Conservation (phyloP, 1,140 invertebrate genomes). For the Mactra quadrangularis region DNA sequence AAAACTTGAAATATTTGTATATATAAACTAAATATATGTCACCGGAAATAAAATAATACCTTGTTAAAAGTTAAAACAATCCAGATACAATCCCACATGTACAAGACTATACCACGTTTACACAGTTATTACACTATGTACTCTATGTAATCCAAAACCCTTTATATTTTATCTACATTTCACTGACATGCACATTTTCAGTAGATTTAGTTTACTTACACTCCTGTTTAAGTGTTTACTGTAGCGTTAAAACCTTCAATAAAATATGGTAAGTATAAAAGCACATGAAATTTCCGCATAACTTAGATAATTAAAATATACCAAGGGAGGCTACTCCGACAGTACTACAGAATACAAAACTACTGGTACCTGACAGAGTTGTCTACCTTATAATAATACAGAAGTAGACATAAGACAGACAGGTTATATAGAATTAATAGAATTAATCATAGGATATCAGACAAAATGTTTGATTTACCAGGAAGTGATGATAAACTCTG, state of each 20-base stretch:
- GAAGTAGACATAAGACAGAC: too few relatives aligned
- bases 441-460: too few relatives aligned
- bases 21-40: too few relatives aligned
- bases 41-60: neutral
- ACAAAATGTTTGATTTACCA: too few relatives aligned
- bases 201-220: slow-evolving; percentile 27
- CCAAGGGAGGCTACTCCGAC: slow-evolving; percentile 6
- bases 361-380: too few relatives aligned
- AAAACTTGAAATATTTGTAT: too few relatives aligned
- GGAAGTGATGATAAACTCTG: too few relatives aligned
- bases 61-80: slow-evolving; percentile 4
- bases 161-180: slow-evolving; percentile 6
- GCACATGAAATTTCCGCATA: slow-evolving; percentile 39
- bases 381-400: too few relatives aligned
- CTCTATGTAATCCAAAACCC: neutral
- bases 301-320: slow-evolving; percentile 7
- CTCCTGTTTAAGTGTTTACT: slow-evolving; percentile 14
- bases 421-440: too few relatives aligned
- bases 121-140: neutral
- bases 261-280: neutral
- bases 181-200: slow-evolving; percentile 5
- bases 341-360: neutral
- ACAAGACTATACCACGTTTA: neutral
- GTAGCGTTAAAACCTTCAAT: slow-evolving; percentile 41
- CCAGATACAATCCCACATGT: slow-evolving; percentile 33